Evolutionary conservation across 2,113 vertebrate species (phyloP).

Genomic region (Podarcis raffonei): DNA sequence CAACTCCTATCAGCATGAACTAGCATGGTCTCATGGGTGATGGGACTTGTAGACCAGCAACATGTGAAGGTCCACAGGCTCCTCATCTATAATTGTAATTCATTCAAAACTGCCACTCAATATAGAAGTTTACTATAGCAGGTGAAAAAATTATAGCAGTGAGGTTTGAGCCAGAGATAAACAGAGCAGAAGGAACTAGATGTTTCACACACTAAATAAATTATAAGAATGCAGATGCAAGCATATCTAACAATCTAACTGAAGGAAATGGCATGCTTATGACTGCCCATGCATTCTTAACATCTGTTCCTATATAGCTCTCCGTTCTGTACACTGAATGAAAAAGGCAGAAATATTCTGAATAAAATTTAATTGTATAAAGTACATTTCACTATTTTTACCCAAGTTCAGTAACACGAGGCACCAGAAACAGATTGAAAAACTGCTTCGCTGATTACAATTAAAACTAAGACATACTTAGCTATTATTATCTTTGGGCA

Average conservation of each 20-base stretch:
- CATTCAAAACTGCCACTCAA: not conserved
- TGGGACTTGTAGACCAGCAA: no score
- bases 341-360: not conserved
- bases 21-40: no score
- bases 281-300: slow-evolving; percentile 6
- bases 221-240: slow-evolving; percentile 15
- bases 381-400: not conserved
- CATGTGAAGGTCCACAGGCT: no score
- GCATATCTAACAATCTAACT: not conserved
- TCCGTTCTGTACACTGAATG: not conserved
- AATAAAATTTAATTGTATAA: not conserved
- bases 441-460: slow-evolving; percentile 5
- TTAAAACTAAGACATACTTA: not conserved
- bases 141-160: not conserved
- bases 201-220: slow-evolving; percentile 12
- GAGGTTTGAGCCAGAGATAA: not conserved
- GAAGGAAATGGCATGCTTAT: slow-evolving; percentile 11
- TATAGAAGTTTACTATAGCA: not conserved
- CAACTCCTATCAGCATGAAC: no score
- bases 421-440: not conserved
- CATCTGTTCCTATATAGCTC: slow-evolving; percentile 5
- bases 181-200: slow-evolving; percentile 22
- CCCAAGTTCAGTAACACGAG: not conserved
- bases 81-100: not conserved
- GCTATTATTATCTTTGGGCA: slow-evolving; percentile 15